Evolutionary conservation across 1,140 invertebrate species (phyloP), one percentile per base, ranked within the genome.

Genomic region (Medauroidea extradentata): DNA sequence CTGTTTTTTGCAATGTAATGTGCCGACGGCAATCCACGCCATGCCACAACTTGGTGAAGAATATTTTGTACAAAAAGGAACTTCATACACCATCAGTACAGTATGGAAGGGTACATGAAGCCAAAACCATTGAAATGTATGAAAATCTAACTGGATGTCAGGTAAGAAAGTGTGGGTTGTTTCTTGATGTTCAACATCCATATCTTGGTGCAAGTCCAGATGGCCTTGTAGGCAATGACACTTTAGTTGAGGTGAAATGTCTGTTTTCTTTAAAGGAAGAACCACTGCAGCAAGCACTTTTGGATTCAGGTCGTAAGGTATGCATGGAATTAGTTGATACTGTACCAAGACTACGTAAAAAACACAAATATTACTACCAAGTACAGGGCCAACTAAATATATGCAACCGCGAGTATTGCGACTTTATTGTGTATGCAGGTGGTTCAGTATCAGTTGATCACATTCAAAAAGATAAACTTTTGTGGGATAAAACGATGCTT

Each of bases 211-310:
- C 59, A n/a, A 60, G 61, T 39, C 67, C 65, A 11, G 65, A 69
- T 61, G 63, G 64, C 1, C 18, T 65, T 11, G 54, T 68, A 25
- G 54, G 53, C 24, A 46, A 41, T 24, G 57, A 63, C 21, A 57
- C 60, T 7, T 34, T 70, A 16, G 1, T 69, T 1, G 67, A 69
- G 60, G 55, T 69, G 9, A 70, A 70, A 53, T 69, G 67, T 54
- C 13, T 46, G 24, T 25, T 25, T 19, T 46, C 44, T 5, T 11
- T 46, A 7, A 5, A 46, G 5, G 13, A 46, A 7, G 24, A 5
- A 7, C 5, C 5, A 46, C 44, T 25, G 24, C 4, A 5, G 5
- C 18, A 46, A 25, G 52, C 52, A 13, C 13, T 53, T 24, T 14
- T 3, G 2, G n/a, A 1, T 2, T 16, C 25, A 42, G 38, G 11